These are phyloP conservation scores for Epicampocera succincta DNA, from an alignment of 2,888 invertebrate species.

Conservation along the genomic window DNA sequence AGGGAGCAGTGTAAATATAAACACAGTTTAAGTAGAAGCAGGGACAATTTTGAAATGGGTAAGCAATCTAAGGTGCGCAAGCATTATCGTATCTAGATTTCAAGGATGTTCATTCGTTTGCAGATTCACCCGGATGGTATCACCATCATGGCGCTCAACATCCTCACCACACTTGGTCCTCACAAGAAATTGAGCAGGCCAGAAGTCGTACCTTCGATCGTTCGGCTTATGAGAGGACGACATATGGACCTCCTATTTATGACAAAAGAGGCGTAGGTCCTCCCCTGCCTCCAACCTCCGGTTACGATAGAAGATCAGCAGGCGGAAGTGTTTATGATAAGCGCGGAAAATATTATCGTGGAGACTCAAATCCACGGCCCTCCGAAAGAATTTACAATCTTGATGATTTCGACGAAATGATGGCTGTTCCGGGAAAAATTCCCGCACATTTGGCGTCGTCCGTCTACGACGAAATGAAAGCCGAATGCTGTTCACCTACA, in stretches of 20 bases:
- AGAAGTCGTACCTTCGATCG: conserved; percentile 80
- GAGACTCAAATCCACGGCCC: conserved; percentile 72
- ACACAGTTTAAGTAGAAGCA: conserved; percentile 78
- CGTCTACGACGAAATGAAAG: conserved; percentile 68
- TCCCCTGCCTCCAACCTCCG: conserved; percentile 72
- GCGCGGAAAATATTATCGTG: conserved; percentile 79
- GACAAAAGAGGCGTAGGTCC: conserved; percentile 79
- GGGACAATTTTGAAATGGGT: conserved; percentile 81
- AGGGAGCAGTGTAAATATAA: conserved; percentile 78
- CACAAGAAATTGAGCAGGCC: conserved; percentile 80
- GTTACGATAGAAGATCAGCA: conserved; percentile 76
- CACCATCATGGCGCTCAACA: conserved; percentile 73
- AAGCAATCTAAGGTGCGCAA: conserved; percentile 10
- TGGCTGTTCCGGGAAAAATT: conserved; percentile 67
- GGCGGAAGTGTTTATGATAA: conserved; percentile 77
- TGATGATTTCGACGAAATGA: conserved; percentile 75
- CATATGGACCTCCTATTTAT: conserved; percentile 81
- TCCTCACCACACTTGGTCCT: conserved; percentile 81
- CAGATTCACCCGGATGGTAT: conserved; percentile 81
- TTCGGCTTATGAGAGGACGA: conserved; percentile 80
- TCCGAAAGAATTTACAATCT: conserved; percentile 80
- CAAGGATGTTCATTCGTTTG: conserved; percentile 1
- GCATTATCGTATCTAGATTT: background rate
- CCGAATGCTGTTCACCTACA: conserved; percentile 69
- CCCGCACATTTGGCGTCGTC: conserved; percentile 60